Evolutionary conservation across 2,888 invertebrate species (phyloP).

Genomic region (Anorthoa munda): DNA sequence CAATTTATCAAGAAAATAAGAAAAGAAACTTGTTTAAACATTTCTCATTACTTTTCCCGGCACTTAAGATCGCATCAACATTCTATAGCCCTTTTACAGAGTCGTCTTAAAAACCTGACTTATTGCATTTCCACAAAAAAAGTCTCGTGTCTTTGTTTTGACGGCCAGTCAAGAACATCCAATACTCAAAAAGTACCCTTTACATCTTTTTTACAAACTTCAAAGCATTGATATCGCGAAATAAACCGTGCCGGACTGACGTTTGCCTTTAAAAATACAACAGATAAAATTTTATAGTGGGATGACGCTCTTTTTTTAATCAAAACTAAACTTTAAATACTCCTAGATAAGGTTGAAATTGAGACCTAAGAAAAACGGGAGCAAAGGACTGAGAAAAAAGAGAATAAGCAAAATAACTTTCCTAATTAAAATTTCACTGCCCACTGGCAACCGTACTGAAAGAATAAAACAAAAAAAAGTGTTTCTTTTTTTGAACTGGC

Average conservation of each 20-base stretch:
- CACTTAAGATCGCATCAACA: neutral
- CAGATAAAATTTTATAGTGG: conserved; percentile 65
- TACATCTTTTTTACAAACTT: conserved; percentile 60
- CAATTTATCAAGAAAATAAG: neutral
- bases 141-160: conserved; percentile 26
- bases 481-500: conserved; percentile 66
- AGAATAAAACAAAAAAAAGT: conserved; percentile 72
- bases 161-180: conserved; percentile 35
- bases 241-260: conserved; percentile 67
- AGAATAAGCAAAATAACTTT: conserved; percentile 79
- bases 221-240: conserved; percentile 65
- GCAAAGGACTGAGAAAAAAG: conserved; percentile 67
- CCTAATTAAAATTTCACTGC: conserved; percentile 84
- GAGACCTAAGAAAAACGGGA: conserved; percentile 15
- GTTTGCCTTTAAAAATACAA: conserved; percentile 71
- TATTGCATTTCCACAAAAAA: conserved; percentile 22
- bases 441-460: conserved; percentile 75
- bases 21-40: neutral
- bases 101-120: neutral
- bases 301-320: neutral
- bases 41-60: neutral
- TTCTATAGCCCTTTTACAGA: neutral
- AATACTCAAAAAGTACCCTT: conserved; percentile 54
- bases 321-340: conserved; percentile 36
- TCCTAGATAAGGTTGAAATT: conserved; percentile 46